Evolutionary conservation across 2,797 vertebrate genomes (phyloP), one percentile per base, ranked within the genome.

Genomic region (Lagocephalus sceleratus): DNA sequence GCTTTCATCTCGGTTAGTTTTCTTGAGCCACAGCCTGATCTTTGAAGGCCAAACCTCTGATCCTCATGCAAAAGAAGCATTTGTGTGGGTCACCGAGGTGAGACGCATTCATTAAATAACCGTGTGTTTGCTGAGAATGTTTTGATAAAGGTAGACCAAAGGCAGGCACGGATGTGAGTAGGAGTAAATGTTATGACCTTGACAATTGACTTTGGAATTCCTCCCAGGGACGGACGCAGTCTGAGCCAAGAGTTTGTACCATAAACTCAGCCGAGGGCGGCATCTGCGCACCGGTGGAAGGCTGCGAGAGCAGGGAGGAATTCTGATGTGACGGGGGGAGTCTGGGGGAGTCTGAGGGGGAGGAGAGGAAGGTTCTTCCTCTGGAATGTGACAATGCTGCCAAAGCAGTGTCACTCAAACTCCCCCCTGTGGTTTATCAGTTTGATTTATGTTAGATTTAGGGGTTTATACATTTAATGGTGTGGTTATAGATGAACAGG

Each of bases 121-220:
- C 40, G 26, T 57, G 53, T 51, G 43, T 67, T 56, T n/a, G 47
- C 57, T 44, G 58, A 60, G 55, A 71, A 42, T 61, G 60, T 74
- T 69, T 67, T 57, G 66, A 75, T 61, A 60, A 46, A 10, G 1
- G 58, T 42, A 22, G 69, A 48, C 66, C 20, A 21, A 69, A 56
- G 41, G 46, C 66, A 68, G 57, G 38, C 60, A 67, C 50, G 52
- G 67, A 82, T 56, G 60, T 63, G 39, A 71, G 72, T 46, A 50
- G 74, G 76, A 77, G 66, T 63, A 25, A 62, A 52, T 5, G 25
- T 51, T 54, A 32, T 70, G 70, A 78, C 84, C 82, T 79, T 85
- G 73, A 74, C 49, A 56, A 41, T 68, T 73, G 64, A 81, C 79
- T 62, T 61, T 77, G 74, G 64, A 84, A 75, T 72, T 69, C 64